Evolutionary conservation across 2,888 invertebrate genomes (phyloP), one percentile per base, ranked within the genome.

Genomic region (Perizoma affinitatum): DNA sequence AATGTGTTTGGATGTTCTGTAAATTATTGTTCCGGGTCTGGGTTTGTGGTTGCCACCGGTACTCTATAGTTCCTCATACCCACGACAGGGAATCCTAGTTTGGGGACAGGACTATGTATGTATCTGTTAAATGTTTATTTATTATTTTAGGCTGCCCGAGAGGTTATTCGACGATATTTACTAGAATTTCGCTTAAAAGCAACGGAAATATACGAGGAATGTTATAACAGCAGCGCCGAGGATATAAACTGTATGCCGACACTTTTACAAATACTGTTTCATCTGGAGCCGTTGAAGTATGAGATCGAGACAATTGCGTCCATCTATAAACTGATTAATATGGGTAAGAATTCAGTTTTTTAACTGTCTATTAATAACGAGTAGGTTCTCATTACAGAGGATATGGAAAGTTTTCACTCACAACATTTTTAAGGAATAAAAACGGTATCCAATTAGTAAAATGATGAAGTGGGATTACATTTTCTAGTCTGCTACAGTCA

Each of bases 131-230:
- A 48, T 44, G 41, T 41, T 7, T 58, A 36, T 78, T 79, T 8
- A 40, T 7, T 58, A 36, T 78, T 79, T 8, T 67, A 95, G 95
- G 94, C 95, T 5, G 87, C 95, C 47, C 94, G 95, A 67, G 93
- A 94, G 67, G 93, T 94, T 11, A 86, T 95, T 22, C 87, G 93
- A 57, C 88, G 90, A 10, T 95, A 94, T 71, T 80, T 96, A 22
- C 77, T 94, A 33, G 93, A 93, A 42, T 95, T 94, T 75, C 93
- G 95, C 4, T 80, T 94, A 10, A 82, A 72, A n/a, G 87, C 90
- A 0, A 92, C 91, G 0, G 79, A 80, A 11, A 83, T 92, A 63
- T 92, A 80, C 58, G 87, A 88, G 7, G 83, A 86, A 10, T 83
- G 75, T 44, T 78, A 68, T 56, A 82, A 72, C 41, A 72, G 61